A percentile compares a stretch with the other conserved stretches of the same genome.
Conservation (phyloP, 2,113 vertebrate species). For the Erpornis zantholeuca region DNA sequence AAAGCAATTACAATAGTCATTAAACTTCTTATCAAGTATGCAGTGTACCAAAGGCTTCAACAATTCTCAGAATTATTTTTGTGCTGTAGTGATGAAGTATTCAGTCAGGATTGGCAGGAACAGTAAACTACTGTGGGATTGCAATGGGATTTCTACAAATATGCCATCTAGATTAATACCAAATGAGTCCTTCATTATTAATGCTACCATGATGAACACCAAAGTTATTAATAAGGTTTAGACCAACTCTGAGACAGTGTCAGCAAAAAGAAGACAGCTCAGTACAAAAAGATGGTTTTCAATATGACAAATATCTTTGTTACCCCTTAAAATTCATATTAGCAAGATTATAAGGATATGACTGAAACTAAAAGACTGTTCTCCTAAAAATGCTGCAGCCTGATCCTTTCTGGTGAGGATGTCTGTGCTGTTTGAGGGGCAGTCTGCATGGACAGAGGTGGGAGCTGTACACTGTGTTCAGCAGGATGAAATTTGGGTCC, state of each 20-base stretch:
- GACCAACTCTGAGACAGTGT: background rate
- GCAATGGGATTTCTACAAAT: background rate
- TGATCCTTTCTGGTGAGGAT: background rate
- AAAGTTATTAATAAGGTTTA: conserved; percentile 11
- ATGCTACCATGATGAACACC: background rate
- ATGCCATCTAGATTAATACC: background rate
- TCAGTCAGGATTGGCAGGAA: conserved; percentile 13
- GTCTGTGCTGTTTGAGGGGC: background rate
- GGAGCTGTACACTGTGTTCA: background rate
- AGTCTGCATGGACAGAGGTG: background rate
- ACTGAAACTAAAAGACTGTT: background rate
- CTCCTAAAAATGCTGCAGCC: background rate
- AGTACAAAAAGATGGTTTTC: background rate
- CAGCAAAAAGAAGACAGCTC: background rate
- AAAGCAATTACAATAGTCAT: background rate
- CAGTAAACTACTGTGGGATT: background rate
- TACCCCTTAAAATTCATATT: background rate
- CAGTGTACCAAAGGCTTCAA: background rate
- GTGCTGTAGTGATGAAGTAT: background rate
- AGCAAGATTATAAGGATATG: background rate
- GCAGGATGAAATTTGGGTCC: background rate
- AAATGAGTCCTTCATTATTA: background rate
- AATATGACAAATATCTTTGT: background rate
- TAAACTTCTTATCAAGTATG: background rate
- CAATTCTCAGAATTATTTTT: conserved; percentile 16